Evolutionary conservation across 2,888 invertebrate genomes (phyloP), one percentile per base, ranked within the genome.

Genomic region (Acholoe squamosa): DNA sequence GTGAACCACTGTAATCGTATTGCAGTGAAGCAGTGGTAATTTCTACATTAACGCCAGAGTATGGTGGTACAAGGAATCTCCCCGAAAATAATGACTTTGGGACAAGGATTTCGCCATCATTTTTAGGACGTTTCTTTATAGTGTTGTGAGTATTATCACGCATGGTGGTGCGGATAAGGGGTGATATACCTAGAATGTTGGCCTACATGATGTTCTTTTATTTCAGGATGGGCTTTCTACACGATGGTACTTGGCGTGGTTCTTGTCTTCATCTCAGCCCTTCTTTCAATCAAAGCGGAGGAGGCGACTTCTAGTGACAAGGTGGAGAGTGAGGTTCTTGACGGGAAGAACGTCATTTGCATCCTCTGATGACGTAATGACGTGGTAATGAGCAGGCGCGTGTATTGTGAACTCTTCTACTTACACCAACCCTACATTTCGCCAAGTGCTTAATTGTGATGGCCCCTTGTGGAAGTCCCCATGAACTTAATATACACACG

Each of bases 261-360:
- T 0, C 96, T 98, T 31, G 97, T 98, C 22, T 98, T 98, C 94
- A 95, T 97, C 0, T 97, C 98, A 84, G 97, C 98, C 25, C 97
- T 97, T 0, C 96, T 98, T 19, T 98, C 98, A 0, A 97, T 97
- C 76, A 97, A 97, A 71, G 98, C 98, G 0, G 98, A 98, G 94
- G 97, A 97, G 91, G 97, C 98, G 0, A 98, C 98, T 51, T 97
- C 98, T 94, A 97, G 98, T 25, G 97, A 97, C 94, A 97, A 97
- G 94, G 98, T 98, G 0, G 98, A 98, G 93, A 97, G 98, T 92
- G 97, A 98, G 94, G 97, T 98, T 94, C 97, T 98, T 93, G 97
- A 98, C 93, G 98, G 98, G 25, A 97, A 98, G 94, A 97, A 97
- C 91, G 96, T 98, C 51, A 98, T 98, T 91, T 98, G 98, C 95